phyloP scores from a whole-genome alignment of 2,797 vertebrate genomes.

The Peromyscus melanophrys region DNA sequence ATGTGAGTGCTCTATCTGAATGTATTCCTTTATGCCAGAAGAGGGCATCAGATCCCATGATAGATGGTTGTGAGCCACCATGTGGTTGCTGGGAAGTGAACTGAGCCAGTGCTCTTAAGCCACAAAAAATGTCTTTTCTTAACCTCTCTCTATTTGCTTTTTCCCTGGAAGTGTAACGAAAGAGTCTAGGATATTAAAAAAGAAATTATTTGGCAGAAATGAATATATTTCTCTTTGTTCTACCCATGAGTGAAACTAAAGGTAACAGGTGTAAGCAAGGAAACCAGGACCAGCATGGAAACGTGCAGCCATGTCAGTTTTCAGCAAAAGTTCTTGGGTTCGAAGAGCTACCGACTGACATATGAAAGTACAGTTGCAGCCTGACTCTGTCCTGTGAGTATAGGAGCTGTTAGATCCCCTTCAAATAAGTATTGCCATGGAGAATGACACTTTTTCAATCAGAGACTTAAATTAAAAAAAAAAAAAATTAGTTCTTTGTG shows the following conservation, averaged over 20 bases:
- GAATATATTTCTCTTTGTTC: conserved; percentile 31
- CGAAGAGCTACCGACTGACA: conserved; percentile 46
- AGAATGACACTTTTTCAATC: conserved; percentile 43
- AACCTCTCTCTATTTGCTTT: conserved; percentile 26
- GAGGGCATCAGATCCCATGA: too few relatives aligned
- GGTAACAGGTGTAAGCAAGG: neutral
- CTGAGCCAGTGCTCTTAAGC: too few relatives aligned
- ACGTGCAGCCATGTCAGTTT: conserved; percentile 44
- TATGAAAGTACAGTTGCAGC: neutral
- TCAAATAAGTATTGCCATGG: neutral
- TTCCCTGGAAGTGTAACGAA: conserved; percentile 11
- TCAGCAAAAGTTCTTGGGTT: conserved; percentile 37
- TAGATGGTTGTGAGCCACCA: too few relatives aligned
- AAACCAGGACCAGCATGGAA: conserved; percentile 50
- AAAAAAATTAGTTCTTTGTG: neutral
- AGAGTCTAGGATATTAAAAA: conserved; percentile 20
- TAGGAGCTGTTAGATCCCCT: neutral
- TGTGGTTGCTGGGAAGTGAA: too few relatives aligned
- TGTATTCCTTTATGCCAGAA: too few relatives aligned
- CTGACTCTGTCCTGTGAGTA: neutral
- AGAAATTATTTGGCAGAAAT: conserved; percentile 3
- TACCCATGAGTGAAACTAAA: conserved; percentile 51
- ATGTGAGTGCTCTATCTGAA: too few relatives aligned
- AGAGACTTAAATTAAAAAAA: neutral
- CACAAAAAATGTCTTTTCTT: conserved; percentile 31